phyloP scores from a whole-genome alignment of 2,888 invertebrate genomes.

The Drosophila lacicola region DNA sequence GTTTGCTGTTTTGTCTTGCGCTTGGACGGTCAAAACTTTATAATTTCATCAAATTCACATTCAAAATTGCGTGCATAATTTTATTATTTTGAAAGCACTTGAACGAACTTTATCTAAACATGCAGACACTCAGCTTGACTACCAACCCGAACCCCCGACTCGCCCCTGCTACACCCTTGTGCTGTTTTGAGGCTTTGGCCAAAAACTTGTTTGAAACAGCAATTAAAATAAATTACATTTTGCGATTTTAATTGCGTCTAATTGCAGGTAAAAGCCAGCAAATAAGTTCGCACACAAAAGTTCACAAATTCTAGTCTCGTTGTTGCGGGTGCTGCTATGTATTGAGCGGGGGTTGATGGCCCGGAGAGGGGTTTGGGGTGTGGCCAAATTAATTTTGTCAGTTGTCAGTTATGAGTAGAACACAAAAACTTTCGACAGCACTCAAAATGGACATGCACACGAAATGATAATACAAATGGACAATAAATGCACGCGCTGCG shows the following conservation, averaged over 20 bases:
- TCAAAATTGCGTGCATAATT: conserved; percentile 75
- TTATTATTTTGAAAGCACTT: conserved; percentile 77
- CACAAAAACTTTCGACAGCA: conserved; percentile 47
- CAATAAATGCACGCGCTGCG: conserved; percentile 64
- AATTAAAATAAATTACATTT: conserved; percentile 79
- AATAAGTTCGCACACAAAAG: conserved; percentile 69
- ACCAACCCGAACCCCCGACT: neutral
- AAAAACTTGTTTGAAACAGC: conserved; percentile 75
- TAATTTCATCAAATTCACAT: conserved; percentile 74
- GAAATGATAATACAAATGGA: conserved; percentile 53
- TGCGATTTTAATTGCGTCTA: conserved; percentile 76
- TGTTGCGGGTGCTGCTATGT: conserved; percentile 6
- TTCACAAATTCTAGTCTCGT: conserved; percentile 50
- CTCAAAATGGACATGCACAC: conserved; percentile 36
- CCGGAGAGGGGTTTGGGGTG: neutral
- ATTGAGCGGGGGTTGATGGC: neutral
- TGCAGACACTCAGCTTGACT: conserved; percentile 43
- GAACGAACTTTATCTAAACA: conserved; percentile 71
- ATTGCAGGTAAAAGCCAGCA: conserved; percentile 77
- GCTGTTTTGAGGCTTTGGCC: conserved; percentile 64
- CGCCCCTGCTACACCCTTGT: conserved; percentile 9
- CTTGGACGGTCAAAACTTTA: conserved; percentile 52
- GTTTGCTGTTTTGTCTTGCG: conserved; percentile 1
- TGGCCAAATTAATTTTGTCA: conserved; percentile 68
- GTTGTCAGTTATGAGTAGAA: conserved; percentile 66